These are phyloP conservation scores for Centropus unirufus DNA, from an alignment of 2,113 vertebrate species.

Conservation along the genomic window DNA sequence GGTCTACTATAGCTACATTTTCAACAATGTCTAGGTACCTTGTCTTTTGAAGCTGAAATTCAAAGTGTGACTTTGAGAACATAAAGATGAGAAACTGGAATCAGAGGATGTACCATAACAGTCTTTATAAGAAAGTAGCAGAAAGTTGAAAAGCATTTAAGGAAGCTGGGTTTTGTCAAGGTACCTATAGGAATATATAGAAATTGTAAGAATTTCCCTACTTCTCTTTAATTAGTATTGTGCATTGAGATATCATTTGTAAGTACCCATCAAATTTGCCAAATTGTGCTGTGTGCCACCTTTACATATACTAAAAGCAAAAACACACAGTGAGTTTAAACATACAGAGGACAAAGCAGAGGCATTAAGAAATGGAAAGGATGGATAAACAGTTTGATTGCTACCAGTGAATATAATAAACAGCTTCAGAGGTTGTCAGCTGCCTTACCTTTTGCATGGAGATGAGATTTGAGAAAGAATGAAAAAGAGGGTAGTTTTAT, in stretches of 20 bases:
- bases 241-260: background rate
- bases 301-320: background rate
- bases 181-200: background rate
- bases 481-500: background rate
- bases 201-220: background rate
- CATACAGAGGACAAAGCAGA: background rate
- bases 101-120: background rate
- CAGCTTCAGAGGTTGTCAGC: background rate
- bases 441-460: background rate
- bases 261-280: background rate
- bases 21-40: background rate
- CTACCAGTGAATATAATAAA: background rate
- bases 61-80: conserved; percentile 25
- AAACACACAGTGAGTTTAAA: background rate
- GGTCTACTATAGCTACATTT: conserved; percentile 11
- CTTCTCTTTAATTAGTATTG: background rate
- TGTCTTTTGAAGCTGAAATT: conserved; percentile 41
- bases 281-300: background rate
- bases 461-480: background rate
- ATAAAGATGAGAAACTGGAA: background rate
- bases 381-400: background rate
- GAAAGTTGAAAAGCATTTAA: background rate
- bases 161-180: background rate
- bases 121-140: background rate
- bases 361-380: background rate